Evolutionary conservation across 2,888 invertebrate genomes (phyloP), one percentile per base, ranked within the genome.

Genomic region (Nasonia oneida): DNA sequence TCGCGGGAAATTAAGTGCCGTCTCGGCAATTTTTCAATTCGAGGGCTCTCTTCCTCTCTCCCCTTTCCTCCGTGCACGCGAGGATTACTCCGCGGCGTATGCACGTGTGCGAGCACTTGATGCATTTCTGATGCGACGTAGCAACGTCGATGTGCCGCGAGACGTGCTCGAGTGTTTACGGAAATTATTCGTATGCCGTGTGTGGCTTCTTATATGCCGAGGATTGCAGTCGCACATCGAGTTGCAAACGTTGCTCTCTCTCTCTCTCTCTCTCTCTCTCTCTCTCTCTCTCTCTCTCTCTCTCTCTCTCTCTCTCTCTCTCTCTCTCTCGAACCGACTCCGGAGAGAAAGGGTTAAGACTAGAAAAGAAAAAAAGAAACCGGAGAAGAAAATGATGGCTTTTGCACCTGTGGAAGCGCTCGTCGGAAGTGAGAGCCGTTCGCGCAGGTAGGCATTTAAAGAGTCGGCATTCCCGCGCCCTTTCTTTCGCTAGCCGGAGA

Each of bases 101-200:
- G 33, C 77, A 64, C 75, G 18, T 50, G 29, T 37, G 33, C 47
- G 23, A 81, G 37, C 81, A 83, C 83, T 85, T 85, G 87, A 87
- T 87, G 87, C 81, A 87, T 87, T 87, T 85, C 85, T 87, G 80
- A 87, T 85, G 85, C 74, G 85, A 73, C 85, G 23, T 23, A 71
- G 76, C 80, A 79, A 82, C 75, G 82, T 86, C 75, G 84, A 84
- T 81, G 81, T 14, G 50, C 57, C 37, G 39, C 78, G 76, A 76
- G 71, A 81, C 84, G 81, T 84, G 81, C 85, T 77, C 77, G 70
- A 64, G 85, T 50, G 77, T 18, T 18, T 37, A 42, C 14, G 42
- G 57, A 42, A 77, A 83, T 47, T 71, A 73, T 83, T 83, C 71
- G 77, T 73, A 73, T 18, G 70, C 53, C 1, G 70, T 5, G 4